These are phyloP conservation scores for Ricordea florida DNA, from an alignment of 92 coral and sea anemone species.

Conservation along the genomic window DNA sequence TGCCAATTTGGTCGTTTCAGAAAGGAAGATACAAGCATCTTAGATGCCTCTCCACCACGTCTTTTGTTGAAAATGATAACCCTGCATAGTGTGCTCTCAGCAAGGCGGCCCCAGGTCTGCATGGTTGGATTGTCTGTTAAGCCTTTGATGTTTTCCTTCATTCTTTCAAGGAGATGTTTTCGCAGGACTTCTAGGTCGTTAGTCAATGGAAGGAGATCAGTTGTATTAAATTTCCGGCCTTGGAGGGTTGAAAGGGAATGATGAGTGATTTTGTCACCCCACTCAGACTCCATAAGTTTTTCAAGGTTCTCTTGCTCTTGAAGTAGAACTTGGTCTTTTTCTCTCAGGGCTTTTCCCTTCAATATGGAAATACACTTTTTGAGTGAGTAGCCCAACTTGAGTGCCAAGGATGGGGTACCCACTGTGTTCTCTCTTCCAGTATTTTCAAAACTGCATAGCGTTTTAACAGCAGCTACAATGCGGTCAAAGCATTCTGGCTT, in stretches of 20 bases:
- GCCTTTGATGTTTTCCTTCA: neutral
- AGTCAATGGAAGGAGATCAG: conserved; percentile 27
- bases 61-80: conserved; percentile 42
- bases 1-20: conserved; percentile 32
- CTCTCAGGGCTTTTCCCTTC: conserved; percentile 36
- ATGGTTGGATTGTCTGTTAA: neutral
- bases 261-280: conserved; percentile 29
- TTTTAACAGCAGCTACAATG: conserved; percentile 21
- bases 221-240: conserved; percentile 9
- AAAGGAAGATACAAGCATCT: neutral
- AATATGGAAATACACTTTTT: conserved; percentile 34
- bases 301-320: conserved; percentile 16
- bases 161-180: conserved; percentile 4
- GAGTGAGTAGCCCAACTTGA: conserved; percentile 29
- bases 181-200: conserved; percentile 19
- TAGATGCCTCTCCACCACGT: conserved; percentile 52
- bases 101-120: conserved; percentile 12
- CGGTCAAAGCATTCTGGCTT: conserved; percentile 40
- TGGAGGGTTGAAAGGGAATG: conserved; percentile 21
- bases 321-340: neutral
- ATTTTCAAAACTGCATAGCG: neutral
- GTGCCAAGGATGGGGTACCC: conserved; percentile 35
- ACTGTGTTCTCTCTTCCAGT: neutral
- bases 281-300: conserved; percentile 32
- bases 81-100: neutral